Evolutionary conservation across 2,113 vertebrate species (phyloP).

Genomic region (Zosterops borbonicus): DNA sequence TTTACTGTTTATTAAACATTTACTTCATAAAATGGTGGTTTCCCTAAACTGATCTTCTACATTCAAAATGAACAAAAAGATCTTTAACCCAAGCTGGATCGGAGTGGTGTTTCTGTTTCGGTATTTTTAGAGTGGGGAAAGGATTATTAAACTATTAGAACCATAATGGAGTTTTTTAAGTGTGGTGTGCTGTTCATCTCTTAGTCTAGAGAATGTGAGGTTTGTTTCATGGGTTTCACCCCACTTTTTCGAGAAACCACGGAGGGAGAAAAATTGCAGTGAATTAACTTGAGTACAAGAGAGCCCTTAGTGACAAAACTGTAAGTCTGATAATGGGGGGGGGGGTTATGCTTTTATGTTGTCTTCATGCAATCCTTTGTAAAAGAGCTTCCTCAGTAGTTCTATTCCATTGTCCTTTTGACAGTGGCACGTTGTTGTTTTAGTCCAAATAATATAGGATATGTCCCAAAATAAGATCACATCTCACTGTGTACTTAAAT

Average conservation of each 20-base stretch:
- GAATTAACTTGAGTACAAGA: background rate
- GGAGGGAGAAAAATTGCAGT: background rate
- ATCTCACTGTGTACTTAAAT: background rate
- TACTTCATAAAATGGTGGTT: background rate
- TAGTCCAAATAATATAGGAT: background rate
- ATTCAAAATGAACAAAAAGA: background rate
- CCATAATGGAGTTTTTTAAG: background rate
- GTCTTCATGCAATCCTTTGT: background rate
- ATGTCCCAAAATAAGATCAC: background rate
- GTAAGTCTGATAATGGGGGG: background rate
- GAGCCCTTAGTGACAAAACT: background rate
- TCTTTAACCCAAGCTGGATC: background rate
- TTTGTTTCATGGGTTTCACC: background rate
- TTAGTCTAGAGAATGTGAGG: background rate
- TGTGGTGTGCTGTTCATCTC: background rate
- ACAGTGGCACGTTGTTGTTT: background rate
- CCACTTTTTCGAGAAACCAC: background rate
- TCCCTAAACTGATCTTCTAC: background rate
- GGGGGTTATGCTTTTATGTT: background rate
- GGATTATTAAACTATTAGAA: conserved; percentile 11
- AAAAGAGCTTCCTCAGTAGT: background rate
- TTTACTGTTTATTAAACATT: background rate
- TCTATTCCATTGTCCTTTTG: background rate
- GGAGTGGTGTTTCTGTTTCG: background rate
- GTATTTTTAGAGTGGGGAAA: background rate